Conservation (phyloP, 2,113 vertebrate species). For the Cyprinodon tularosa region DNA sequence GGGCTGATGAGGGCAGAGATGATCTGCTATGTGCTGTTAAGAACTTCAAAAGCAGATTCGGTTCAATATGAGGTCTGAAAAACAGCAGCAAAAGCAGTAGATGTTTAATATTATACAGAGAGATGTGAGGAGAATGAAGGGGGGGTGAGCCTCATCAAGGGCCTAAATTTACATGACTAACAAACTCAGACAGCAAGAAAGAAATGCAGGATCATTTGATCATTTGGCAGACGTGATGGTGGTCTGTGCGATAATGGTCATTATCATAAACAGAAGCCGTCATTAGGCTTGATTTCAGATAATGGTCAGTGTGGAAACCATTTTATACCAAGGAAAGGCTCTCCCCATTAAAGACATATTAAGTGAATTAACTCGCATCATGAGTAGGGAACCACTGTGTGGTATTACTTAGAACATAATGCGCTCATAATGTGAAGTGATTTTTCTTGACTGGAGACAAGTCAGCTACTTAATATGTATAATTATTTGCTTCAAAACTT, state of each 20-base stretch:
- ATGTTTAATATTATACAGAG: constrained; percentile 62
- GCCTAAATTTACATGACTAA: constrained; percentile 74
- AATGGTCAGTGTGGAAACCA: constrained; percentile 79
- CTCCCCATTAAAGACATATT: constrained; percentile 80
- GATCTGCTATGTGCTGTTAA: constrained; percentile 50
- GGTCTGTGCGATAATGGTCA: constrained; percentile 76
- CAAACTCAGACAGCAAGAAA: constrained; percentile 68
- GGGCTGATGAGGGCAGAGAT: constrained; percentile 61
- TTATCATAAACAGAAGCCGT: constrained; percentile 77
- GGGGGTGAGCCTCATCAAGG: constrained; percentile 64
- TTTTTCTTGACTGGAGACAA: constrained; percentile 73
- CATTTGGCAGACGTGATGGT: constrained; percentile 77
- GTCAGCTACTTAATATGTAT: constrained; percentile 60
- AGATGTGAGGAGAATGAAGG: constrained; percentile 26
- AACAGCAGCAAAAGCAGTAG: constrained; percentile 58
- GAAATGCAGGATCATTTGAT: constrained; percentile 76
- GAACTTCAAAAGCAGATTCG: constrained; percentile 70
- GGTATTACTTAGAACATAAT: constrained; percentile 74
- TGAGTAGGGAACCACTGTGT: constrained; percentile 69
- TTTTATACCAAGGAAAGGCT: constrained; percentile 76
- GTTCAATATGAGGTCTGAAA: constrained; percentile 69
- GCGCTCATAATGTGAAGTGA: constrained; percentile 77
- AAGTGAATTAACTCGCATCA: constrained; percentile 79
- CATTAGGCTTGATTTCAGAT: constrained; percentile 81
- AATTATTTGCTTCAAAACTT: constrained; percentile 56